Evolutionary conservation across 2,888 invertebrate genomes (phyloP).

Genomic region (Volucella inflata): DNA sequence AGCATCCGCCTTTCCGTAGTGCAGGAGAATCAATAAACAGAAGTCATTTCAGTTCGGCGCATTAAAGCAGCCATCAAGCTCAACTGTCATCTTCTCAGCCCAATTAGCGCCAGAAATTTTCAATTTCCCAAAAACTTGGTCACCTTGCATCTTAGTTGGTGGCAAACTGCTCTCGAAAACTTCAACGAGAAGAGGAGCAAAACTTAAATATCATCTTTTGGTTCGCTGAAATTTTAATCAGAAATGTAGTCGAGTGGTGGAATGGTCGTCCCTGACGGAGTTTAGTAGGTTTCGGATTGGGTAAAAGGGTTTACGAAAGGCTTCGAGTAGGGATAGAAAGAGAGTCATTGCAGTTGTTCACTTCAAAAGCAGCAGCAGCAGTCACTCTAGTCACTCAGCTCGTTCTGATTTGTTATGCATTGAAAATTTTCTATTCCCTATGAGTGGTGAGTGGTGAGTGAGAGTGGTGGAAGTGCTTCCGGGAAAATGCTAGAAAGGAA

Average conservation of each 20-base stretch:
- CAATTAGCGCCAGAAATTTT: slow-evolving; percentile 51
- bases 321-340: slow-evolving; percentile 9
- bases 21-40: slow-evolving; percentile 22
- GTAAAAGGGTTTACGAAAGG: not conserved
- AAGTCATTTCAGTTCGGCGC: no score
- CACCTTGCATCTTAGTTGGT: slow-evolving; percentile 2
- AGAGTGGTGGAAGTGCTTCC: not conserved
- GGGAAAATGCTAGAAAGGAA: not conserved
- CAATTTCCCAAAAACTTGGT: slow-evolving; percentile 48
- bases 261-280: not conserved
- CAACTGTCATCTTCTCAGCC: slow-evolving; percentile 25
- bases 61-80: slow-evolving; percentile 32
- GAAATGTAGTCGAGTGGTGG: slow-evolving; percentile 29
- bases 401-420: slow-evolving; percentile 66
- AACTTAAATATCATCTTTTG: slow-evolving; percentile 59
- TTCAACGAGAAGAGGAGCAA: slow-evolving; percentile 40
- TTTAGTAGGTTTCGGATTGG: not conserved
- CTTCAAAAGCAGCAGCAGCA: slow-evolving; percentile 45
- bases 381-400: slow-evolving; percentile 13
- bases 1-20: not conserved
- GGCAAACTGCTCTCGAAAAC: slow-evolving; percentile 34
- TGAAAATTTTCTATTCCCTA: slow-evolving; percentile 53
- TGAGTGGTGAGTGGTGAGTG: not conserved
- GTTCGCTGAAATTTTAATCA: slow-evolving; percentile 67
- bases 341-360: slow-evolving; percentile 58